Conservation (phyloP, 1,140 invertebrate species). For the Heliconius congener region DNA sequence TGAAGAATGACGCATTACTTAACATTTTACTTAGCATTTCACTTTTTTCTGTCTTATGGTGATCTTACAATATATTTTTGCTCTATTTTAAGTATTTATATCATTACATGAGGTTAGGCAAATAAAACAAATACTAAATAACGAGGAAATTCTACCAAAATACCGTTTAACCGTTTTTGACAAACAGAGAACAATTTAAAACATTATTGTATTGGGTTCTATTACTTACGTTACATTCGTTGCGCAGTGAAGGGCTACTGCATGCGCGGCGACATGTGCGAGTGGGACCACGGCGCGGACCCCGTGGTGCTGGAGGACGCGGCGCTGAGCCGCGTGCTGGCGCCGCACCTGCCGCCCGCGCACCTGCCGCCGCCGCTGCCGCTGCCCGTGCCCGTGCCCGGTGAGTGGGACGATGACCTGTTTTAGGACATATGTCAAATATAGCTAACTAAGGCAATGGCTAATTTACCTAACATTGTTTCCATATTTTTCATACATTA, state of each 20-base stretch:
- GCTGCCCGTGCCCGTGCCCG: conserved; percentile 53
- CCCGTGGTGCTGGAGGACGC: conserved; percentile 96
- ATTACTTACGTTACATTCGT: too few species aligned
- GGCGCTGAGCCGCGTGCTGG: conserved; percentile 69
- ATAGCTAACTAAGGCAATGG: too few species aligned
- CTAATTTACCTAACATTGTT: too few species aligned
- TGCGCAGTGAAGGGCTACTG: conserved; percentile 94
- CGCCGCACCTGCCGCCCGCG: conserved; percentile 60
- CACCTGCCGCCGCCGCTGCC: background rate
- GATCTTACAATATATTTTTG: too few species aligned
- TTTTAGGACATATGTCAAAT: too few species aligned
- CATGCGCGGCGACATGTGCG: conserved; percentile 96
- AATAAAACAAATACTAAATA: background rate
- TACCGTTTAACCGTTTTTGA: too few species aligned
- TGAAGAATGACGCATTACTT: too few species aligned
- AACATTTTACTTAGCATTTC: too few species aligned
- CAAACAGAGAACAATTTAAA: background rate
- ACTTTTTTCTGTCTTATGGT: too few species aligned
- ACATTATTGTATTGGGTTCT: background rate
- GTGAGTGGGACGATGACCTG: background rate
- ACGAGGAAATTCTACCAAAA: too few species aligned
- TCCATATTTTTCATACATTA: background rate
- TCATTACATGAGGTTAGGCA: too few species aligned
- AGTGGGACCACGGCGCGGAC: conserved; percentile 96
- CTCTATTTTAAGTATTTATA: too few species aligned